A percentile compares a stretch with the other conserved stretches of the same genome.
phyloP scores from a whole-genome alignment of 2,113 vertebrate genomes.

The Thunnus thynnus region DNA sequence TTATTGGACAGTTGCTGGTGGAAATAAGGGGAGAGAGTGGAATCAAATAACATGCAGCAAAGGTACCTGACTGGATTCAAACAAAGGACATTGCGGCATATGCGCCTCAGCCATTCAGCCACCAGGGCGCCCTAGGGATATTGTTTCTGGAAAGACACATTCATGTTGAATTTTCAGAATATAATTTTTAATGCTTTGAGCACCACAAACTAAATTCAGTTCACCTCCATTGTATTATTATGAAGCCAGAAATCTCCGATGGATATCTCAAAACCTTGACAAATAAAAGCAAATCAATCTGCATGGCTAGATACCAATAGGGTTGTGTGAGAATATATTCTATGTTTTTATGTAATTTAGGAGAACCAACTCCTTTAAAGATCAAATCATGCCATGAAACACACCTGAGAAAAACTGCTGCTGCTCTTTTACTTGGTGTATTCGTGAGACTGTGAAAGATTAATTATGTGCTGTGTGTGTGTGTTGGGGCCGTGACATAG shows the following conservation, averaged over 20 bases:
- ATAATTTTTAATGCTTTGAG: not conserved
- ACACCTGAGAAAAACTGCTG: slow-evolving; percentile 1
- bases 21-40: too few species aligned
- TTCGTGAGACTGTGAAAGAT: slow-evolving; percentile 39
- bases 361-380: slow-evolving; percentile 1
- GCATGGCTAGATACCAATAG: not conserved
- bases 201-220: not conserved
- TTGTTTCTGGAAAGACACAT: not conserved
- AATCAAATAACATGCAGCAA: too few species aligned
- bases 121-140: not conserved
- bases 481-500: slow-evolving; percentile 39
- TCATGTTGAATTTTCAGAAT: not conserved
- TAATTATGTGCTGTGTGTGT: slow-evolving; percentile 35
- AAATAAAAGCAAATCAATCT: slow-evolving; percentile 13
- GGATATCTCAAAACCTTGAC: not conserved
- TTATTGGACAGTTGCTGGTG: too few species aligned
- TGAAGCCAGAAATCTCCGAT: not conserved
- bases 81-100: not conserved
- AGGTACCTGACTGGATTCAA: too few species aligned
- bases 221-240: not conserved
- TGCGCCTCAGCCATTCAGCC: too few species aligned
- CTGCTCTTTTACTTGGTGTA: slow-evolving; percentile 7
- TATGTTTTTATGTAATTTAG: slow-evolving; percentile 1
- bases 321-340: not conserved
- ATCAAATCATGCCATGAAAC: slow-evolving; percentile 18